phyloP scores from a whole-genome alignment of 2,888 invertebrate species.

The Oligia fasciuncula region DNA sequence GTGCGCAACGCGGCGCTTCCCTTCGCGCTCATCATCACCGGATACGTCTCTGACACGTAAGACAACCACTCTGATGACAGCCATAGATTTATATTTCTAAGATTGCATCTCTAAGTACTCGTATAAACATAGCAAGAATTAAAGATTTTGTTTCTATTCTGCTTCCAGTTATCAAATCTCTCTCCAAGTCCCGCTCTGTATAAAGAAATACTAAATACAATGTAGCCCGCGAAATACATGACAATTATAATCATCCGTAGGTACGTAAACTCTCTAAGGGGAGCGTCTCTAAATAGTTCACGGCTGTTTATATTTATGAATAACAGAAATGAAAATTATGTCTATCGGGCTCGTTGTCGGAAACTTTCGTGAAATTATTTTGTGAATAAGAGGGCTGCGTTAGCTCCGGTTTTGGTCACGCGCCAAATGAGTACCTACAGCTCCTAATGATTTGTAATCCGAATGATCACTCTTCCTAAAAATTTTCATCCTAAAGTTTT shows the following conservation, averaged over 20 bases:
- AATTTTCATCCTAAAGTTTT: too few relatives aligned
- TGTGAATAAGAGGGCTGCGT: not conserved
- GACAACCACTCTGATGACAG: constrained; percentile 21
- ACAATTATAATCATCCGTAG: not conserved
- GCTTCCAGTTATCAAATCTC: not conserved
- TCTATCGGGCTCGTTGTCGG: not conserved
- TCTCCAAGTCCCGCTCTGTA: not conserved
- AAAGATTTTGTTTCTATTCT: not conserved
- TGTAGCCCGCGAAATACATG: not conserved
- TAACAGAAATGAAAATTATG: not conserved
- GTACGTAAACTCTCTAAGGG: not conserved
- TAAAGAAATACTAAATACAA: not conserved
- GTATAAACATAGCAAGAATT: not conserved
- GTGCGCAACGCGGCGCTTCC: constrained; percentile 93
- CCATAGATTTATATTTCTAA: not conserved
- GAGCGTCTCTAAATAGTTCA: not conserved
- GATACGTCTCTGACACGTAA: constrained; percentile 92
- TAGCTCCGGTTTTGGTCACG: not conserved
- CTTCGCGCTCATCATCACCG: constrained; percentile 92
- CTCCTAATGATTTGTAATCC: not conserved
- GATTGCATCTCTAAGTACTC: not conserved
- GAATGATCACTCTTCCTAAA: too few relatives aligned
- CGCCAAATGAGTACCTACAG: not conserved
- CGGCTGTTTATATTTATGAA: not conserved
- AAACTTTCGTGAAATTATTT: not conserved